phyloP scores from a whole-genome alignment of 2,797 vertebrate species.

The Sebastes taczanowskii region DNA sequence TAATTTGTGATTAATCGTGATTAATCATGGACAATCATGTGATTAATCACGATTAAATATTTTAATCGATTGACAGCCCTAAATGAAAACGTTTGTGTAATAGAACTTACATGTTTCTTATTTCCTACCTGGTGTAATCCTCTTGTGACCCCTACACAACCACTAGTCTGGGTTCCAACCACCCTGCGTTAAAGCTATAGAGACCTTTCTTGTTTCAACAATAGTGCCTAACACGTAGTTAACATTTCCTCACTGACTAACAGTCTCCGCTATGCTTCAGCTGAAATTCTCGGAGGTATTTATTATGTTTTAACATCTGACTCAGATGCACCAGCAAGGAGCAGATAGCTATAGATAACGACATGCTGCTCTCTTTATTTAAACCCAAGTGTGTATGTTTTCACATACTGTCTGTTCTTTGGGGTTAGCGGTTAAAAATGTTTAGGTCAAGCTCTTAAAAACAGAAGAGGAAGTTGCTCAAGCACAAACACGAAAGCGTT shows the following conservation, averaged over 20 bases:
- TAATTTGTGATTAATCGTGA: rapidly evolving
- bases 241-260: not conserved
- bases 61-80: too few relatives aligned
- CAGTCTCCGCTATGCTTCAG: not conserved
- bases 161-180: not conserved
- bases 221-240: not conserved
- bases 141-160: not conserved
- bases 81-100: not conserved
- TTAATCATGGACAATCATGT: too few relatives aligned
- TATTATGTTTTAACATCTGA: constrained; percentile 12
- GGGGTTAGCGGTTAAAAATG: not conserved
- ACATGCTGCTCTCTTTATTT: not conserved
- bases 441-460: not conserved
- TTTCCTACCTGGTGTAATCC: not conserved
- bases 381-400: not conserved
- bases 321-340: not conserved
- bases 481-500: not conserved
- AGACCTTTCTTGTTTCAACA: not conserved
- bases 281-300: not conserved
- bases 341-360: not conserved
- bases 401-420: not conserved
- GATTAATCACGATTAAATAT: too few relatives aligned
- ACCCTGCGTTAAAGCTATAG: not conserved
- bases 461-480: constrained; percentile 28
- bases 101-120: not conserved